Evolutionary conservation across 2,888 invertebrate species (phyloP), one percentile per base, ranked within the genome.

Genomic region (Athalia circularis): DNA sequence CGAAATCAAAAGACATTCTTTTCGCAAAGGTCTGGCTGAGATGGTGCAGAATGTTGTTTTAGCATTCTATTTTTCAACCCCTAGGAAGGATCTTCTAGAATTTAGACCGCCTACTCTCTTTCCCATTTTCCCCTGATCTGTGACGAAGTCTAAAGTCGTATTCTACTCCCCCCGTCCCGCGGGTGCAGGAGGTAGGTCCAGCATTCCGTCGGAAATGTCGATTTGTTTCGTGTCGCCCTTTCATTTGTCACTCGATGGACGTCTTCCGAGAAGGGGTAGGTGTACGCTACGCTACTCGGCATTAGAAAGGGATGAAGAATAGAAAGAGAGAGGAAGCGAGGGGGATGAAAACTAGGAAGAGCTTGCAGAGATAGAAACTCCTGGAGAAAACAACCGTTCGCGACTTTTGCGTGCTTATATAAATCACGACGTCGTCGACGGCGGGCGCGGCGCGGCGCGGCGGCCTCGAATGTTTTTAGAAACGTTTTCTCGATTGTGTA

Each of bases 221-320:
- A 72, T 72, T 72, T 72, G 72, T 72, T 72, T 72, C 72, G 72
- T 59, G 72, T 72, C 72, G 59, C 57, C 54, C 45, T 72, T 72
- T 72, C 72, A 72, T 72, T 72, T 72, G 72, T 72, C 72, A 72
- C 72, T 72, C 59, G 72, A 72, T 59, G 72, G 72, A 72, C 72
- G 72, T 13, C 47, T 72, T 47, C 59, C 59, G 64, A 43, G 7
- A 4, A 61, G 9, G 13, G 13, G 3, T 29, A 29, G 29, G 6
- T 15, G 64, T 64, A 15, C 43, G 29, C n/a, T 29, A 54, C 9
- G 7, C 64, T 61, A 61, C 13, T 13, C 13, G 13, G n/a, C 13
- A n/a, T 3, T 61, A 61, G 61, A 61, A 61, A 29, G 29, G 29
- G 29, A 29, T 29, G 29, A 29, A 29, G 2, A 29, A 29, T 29